Conservation (phyloP, 2,797 vertebrate species). For the Peromyscus aztecus region DNA sequence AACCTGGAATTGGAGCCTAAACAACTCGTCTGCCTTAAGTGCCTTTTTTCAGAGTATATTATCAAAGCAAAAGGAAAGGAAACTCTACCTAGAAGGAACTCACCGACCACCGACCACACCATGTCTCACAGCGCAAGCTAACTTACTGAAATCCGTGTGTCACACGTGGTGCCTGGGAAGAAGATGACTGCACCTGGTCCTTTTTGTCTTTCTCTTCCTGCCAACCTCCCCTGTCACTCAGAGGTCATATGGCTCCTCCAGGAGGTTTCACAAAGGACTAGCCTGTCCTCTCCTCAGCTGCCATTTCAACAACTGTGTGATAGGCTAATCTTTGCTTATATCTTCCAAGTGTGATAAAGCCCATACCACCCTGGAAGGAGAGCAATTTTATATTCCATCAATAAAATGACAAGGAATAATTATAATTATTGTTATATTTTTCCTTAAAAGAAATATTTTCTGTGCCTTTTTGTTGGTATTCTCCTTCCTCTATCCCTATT, state of each 20-base stretch:
- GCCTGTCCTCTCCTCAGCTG: neutral
- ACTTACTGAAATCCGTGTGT: neutral
- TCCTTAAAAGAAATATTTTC: neutral
- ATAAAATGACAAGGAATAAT: neutral
- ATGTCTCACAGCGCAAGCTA: neutral
- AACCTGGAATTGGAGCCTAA: neutral
- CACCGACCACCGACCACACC: neutral
- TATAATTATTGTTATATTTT: too few species aligned
- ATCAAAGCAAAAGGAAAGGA: neutral
- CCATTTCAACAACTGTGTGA: neutral
- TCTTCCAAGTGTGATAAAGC: neutral
- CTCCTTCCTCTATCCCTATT: too few species aligned
- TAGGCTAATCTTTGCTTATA: neutral
- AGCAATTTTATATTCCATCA: neutral
- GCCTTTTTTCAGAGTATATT: neutral
- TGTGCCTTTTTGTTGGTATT: too few species aligned
- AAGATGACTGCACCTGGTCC: neutral
- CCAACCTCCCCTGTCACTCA: neutral
- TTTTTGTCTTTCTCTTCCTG: neutral
- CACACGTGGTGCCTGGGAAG: neutral
- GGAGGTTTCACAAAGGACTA: neutral
- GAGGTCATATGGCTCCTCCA: neutral
- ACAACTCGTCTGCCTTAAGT: neutral
- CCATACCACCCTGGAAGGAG: neutral
- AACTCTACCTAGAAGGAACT: neutral